Base-by-base conservation (phyloP, 2,797 vertebrate species). In the Alosa sapidissima region DNA sequence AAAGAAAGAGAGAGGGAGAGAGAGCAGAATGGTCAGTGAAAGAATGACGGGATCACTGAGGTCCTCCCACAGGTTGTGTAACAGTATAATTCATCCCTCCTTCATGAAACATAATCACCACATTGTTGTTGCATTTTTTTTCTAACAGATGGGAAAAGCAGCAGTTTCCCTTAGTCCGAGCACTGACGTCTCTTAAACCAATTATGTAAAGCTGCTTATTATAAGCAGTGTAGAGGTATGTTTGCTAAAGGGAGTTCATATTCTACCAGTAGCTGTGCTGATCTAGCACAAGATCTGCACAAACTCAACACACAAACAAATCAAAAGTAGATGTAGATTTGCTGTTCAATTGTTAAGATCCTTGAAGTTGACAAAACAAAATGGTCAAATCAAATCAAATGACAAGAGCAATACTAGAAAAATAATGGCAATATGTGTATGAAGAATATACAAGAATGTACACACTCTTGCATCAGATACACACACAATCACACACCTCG, bases 401-500 rank as follows among this genome's bases (percentile, higher is more conserved):
- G 28, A 28, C 28, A 58, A 51, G 49, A 51, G 49, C 49, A 51
- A 51, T 51, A 55, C 16, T 55, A 16, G 0, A 55, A 19, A 16
- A 54, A 55, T 55, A 19, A 16, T 19, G 4, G 1, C 3, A 55
- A 1, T 55, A 55, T 19, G 16, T 55, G 4, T 55, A 55, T 16
- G 14, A 54, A 16, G 0, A 49, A 49, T 49, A 58, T 14, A 52
- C 51, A 55, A 2, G 0, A 3, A 55, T 16, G 19, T 5, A n/a
- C 19, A 55, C 13, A 55, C 14, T 51, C 49, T 51, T 51, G 49
- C 6, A 58, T 19, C 14, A 58, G 16, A 62, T 11, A 62, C 60
- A 62, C 60, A 62, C 60, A 58, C 55, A 58, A 24, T 1, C 24
- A 33, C 62, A 41, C 33, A 75, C 68, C 68, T 75, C 91, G 33